Percentiles rank a stretch among this genome's conserved stretches.
Conservation (phyloP, 1,140 invertebrate genomes). For the Cherax destructor region DNA sequence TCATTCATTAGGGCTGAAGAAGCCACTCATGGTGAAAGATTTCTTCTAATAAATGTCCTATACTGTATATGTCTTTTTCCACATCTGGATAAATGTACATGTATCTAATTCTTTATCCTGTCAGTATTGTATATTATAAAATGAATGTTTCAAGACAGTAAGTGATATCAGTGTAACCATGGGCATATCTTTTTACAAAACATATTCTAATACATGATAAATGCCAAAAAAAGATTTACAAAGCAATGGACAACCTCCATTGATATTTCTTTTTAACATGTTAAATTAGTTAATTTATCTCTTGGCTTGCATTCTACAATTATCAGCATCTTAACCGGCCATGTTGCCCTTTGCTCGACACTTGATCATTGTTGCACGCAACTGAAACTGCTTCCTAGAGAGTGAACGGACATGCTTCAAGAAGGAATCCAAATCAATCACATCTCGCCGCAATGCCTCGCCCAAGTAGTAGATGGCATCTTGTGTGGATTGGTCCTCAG, state of each 20-base stretch:
- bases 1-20: no score
- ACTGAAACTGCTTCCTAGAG: conserved; percentile 96
- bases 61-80: no score
- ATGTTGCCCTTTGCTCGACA: conserved; percentile 97
- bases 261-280: not conserved
- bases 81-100: no score
- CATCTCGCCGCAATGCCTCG: conserved; percentile 93
- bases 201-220: not conserved
- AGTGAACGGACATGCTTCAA: conserved; percentile 96
- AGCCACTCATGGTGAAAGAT: no score
- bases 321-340: conserved; percentile 74
- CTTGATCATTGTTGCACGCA: conserved; percentile 95
- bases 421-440: conserved; percentile 97
- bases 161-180: no score
- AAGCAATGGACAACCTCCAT: not conserved
- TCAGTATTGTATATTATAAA: no score
- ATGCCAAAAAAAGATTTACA: not conserved
- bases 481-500: conserved; percentile 97
- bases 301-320: not conserved
- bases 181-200: no score
- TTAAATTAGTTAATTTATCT: not conserved
- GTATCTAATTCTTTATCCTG: no score
- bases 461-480: conserved; percentile 99
- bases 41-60: no score
- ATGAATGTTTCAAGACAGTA: no score